These are phyloP conservation scores for Leucophenga montana DNA, from an alignment of 2,888 invertebrate species.

Conservation along the genomic window DNA sequence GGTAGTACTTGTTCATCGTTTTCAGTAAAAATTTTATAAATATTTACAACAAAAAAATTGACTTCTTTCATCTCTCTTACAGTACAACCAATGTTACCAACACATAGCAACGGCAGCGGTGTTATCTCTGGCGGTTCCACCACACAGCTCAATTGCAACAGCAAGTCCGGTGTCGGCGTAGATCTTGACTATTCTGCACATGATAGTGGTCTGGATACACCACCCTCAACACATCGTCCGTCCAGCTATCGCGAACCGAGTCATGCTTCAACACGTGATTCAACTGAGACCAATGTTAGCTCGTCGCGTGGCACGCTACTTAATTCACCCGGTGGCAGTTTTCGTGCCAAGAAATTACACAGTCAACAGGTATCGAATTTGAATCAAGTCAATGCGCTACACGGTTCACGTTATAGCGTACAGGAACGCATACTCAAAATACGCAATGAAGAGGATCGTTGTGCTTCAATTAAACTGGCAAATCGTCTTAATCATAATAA, in stretches of 20 bases:
- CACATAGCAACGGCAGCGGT: slow-evolving; percentile 46
- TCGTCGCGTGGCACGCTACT: slow-evolving; percentile 72
- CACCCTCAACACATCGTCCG: slow-evolving; percentile 73
- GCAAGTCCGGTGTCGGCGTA: slow-evolving; percentile 38
- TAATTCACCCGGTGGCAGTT: slow-evolving; percentile 71
- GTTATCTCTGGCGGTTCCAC: slow-evolving; percentile 38
- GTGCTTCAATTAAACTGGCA: slow-evolving; percentile 66
- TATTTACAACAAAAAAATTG: neutral
- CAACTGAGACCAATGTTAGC: slow-evolving; percentile 70
- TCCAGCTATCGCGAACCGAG: slow-evolving; percentile 72
- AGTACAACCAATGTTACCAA: slow-evolving; percentile 74
- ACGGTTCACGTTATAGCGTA: slow-evolving; percentile 70
- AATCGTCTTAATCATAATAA: slow-evolving; percentile 67
- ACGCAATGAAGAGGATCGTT: slow-evolving; percentile 72
- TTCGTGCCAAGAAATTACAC: slow-evolving; percentile 67
- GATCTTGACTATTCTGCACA: slow-evolving; percentile 77
- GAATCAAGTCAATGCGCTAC: slow-evolving; percentile 65
- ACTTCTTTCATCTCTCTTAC: slow-evolving; percentile 43
- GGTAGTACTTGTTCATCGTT: no score
- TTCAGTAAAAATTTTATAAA: no score
- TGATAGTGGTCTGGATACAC: slow-evolving; percentile 73
- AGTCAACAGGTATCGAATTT: slow-evolving; percentile 66
- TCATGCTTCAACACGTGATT: slow-evolving; percentile 63
- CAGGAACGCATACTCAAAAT: slow-evolving; percentile 71
- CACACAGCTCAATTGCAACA: slow-evolving; percentile 26